Percentiles rank a stretch among this genome's conserved stretches.
phyloP scores from a whole-genome alignment of 37 sponge, comb jelly and placozoan genomes.

The Oscarella lobularis region DNA sequence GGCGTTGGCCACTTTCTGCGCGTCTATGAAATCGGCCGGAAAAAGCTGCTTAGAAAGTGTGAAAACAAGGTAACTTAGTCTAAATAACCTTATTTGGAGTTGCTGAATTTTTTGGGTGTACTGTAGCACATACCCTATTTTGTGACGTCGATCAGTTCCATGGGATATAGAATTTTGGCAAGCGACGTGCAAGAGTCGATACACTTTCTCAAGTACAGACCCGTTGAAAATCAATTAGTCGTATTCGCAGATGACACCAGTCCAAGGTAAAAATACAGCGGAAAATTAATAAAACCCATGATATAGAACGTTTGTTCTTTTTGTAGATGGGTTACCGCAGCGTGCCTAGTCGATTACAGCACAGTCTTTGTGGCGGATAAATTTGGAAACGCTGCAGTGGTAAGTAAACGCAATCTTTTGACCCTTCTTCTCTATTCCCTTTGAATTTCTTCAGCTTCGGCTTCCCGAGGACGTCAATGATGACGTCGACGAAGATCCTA shows the following conservation, averaged over 20 bases:
- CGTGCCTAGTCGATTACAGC: slow-evolving; percentile 79
- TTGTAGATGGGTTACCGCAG: slow-evolving; percentile 49
- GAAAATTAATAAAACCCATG: not conserved
- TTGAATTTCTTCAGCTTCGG: slow-evolving; percentile 27
- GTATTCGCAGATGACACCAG: slow-evolving; percentile 90
- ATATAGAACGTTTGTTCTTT: not conserved
- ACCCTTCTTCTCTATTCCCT: no score
- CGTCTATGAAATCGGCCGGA: slow-evolving; percentile 93
- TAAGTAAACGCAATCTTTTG: no score
- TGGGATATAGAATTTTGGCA: slow-evolving; percentile 69
- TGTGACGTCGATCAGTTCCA: slow-evolving; percentile 66
- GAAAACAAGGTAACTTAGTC: slow-evolving; percentile 90
- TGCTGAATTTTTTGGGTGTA: not conserved
- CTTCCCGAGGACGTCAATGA: slow-evolving; percentile 68
- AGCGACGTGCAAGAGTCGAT: slow-evolving; percentile 91
- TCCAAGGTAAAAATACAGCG: slow-evolving; percentile 34
- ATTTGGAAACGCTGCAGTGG: slow-evolving; percentile 83
- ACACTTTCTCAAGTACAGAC: slow-evolving; percentile 78
- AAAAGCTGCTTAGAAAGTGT: slow-evolving; percentile 94
- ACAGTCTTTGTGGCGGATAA: slow-evolving; percentile 91
- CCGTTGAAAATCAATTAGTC: slow-evolving; percentile 78
- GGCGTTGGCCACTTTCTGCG: slow-evolving; percentile 82
- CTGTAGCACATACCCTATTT: slow-evolving; percentile 75
- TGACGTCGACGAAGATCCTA: slow-evolving; percentile 93
- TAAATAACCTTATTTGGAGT: not conserved